Base-by-base conservation (phyloP, 2,113 vertebrate genomes). In the Albula goreensis region DNA sequence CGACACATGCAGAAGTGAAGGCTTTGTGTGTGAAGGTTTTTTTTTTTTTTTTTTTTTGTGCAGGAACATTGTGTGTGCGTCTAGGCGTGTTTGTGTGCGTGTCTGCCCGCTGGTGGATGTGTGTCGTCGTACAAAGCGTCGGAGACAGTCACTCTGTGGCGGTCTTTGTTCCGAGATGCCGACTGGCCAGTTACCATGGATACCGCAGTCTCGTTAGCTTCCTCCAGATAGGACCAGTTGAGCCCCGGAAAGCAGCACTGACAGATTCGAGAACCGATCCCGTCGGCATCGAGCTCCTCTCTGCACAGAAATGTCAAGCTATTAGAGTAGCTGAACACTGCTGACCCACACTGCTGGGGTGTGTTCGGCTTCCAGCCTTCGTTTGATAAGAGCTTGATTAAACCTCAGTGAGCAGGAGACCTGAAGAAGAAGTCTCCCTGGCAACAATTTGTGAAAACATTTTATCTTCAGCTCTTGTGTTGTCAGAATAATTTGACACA, bases 151-250 rank as follows among this genome's bases (percentile, higher is more conserved):
- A n/a, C 5, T 25, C n/a, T 80, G 78, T 56, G 4, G 85, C 48
- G 80, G 56, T 81, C 53, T 70, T 74, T 85, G 51, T 19, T 22
- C 84, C 0, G 83, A 84, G 63, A 74, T 85, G 77, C 78, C 52
- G 78, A 81, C 85, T 31, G 85, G 19, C 85, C 19, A 19, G 85
- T 85, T 85, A 81, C 85, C 85, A 85, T 85, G 85, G 85, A 85
- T 80, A 85, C 85, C 25, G 50, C 48, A 0, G 49, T 81, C 25
- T 66, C n/a, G 48, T 81, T 81, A 85, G 60, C 49, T 41, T 78
- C 25, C 56, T 50, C 50, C 78, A 56, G 70, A 74, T 74, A 25
- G 70, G 78, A 56, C 85, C 78, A 25, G 48, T 41, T 12, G 22
- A 81, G 53, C 49, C 85, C 31, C 13, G 13, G 85, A 81, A 78